Evolutionary conservation across 2,888 invertebrate species (phyloP).

Genomic region (Acleris sparsana): DNA sequence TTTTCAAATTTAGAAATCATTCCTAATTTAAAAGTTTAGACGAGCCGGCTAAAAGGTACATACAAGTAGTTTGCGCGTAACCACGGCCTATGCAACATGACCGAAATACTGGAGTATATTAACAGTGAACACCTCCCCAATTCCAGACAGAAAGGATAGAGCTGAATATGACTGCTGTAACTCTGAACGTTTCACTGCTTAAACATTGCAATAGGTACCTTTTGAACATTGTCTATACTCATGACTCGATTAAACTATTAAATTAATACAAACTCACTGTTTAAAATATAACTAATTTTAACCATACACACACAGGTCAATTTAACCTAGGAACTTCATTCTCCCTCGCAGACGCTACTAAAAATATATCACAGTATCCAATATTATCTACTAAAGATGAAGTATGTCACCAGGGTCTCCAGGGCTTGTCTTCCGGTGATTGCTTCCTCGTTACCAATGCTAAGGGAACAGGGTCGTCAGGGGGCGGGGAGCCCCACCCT

Average conservation of each 20-base stretch:
- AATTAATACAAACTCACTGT: slow-evolving; percentile 40
- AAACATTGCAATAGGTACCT: too few species aligned
- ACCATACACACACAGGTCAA: slow-evolving; percentile 8
- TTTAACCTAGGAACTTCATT: slow-evolving; percentile 31
- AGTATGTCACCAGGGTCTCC: slow-evolving; percentile 90
- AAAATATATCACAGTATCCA: slow-evolving; percentile 51
- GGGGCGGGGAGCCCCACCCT: slow-evolving; percentile 70
- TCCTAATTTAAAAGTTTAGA: too few species aligned
- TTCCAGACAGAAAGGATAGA: too few species aligned
- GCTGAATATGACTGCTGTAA: too few species aligned
- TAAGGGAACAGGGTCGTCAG: slow-evolving; percentile 82
- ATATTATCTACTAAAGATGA: slow-evolving; percentile 45
- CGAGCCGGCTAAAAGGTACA: too few species aligned
- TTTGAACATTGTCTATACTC: slow-evolving; percentile 42
- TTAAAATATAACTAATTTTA: slow-evolving; percentile 13
- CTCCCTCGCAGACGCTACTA: slow-evolving; percentile 52
- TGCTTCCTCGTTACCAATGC: slow-evolving; percentile 89
- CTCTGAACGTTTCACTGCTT: too few species aligned
- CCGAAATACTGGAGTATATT: too few species aligned
- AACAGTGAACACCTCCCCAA: too few species aligned
- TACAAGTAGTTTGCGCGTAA: too few species aligned
- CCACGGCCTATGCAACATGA: too few species aligned
- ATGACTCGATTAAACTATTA: slow-evolving; percentile 48
- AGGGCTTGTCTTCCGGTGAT: slow-evolving; percentile 88
- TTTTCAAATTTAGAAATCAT: slow-evolving; percentile 44